phyloP scores from a whole-genome alignment of 2,113 vertebrate species.

The Bufo gargarizans region DNA sequence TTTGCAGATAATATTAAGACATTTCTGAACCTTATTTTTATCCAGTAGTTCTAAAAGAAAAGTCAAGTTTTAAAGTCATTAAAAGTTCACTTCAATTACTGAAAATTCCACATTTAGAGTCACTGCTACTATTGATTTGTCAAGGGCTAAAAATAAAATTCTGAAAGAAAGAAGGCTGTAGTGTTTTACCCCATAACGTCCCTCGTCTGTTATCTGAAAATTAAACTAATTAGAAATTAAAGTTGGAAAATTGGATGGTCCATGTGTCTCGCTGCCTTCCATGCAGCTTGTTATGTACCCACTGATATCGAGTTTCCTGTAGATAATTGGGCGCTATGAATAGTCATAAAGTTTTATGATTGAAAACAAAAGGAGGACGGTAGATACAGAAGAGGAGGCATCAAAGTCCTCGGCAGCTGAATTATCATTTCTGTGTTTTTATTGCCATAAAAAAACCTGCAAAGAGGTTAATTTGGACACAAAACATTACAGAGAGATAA shows the following conservation, averaged over 20 bases:
- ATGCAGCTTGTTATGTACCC: constrained; percentile 65
- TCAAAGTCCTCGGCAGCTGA: constrained; percentile 60
- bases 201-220: constrained; percentile 17
- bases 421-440: constrained; percentile 62
- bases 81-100: constrained; percentile 41
- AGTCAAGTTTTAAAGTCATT: constrained; percentile 30
- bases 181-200: not conserved
- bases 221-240: constrained; percentile 12
- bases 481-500: constrained; percentile 65
- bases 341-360: constrained; percentile 70
- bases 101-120: constrained; percentile 28
- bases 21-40: not conserved
- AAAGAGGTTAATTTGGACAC: constrained; percentile 65
- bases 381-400: constrained; percentile 66
- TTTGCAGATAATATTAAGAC: not conserved
- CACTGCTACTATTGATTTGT: not conserved
- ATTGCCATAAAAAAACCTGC: constrained; percentile 65
- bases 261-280: constrained; percentile 54
- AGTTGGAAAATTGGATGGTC: constrained; percentile 34
- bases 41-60: not conserved
- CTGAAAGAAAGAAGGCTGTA: constrained; percentile 27
- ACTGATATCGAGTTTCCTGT: constrained; percentile 74
- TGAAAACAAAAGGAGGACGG: constrained; percentile 70
- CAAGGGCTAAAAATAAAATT: constrained; percentile 20
- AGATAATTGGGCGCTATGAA: constrained; percentile 70